Evolutionary conservation across 2,113 vertebrate species (phyloP).

Genomic region (Rhineura floridana): DNA sequence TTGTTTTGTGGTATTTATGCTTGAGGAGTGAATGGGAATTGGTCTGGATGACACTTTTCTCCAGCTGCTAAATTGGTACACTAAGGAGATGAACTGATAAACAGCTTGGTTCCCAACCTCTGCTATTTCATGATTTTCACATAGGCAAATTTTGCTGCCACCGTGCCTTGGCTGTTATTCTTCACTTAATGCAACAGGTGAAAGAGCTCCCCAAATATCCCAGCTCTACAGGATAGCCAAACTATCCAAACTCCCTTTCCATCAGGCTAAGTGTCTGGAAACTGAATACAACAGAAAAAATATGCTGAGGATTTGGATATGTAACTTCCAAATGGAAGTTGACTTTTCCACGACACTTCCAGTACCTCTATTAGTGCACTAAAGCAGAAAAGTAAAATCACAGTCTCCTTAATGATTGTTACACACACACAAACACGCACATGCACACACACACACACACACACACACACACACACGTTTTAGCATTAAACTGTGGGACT

Average conservation of each 20-base stretch:
- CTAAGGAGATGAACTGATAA: constrained; percentile 19
- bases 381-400: not conserved
- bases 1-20: constrained; percentile 28
- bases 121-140: constrained; percentile 20
- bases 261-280: not conserved
- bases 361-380: not conserved
- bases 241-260: not conserved
- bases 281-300: not conserved
- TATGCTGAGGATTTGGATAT: not conserved
- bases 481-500: not conserved
- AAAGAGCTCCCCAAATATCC: constrained; percentile 1
- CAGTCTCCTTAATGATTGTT: not conserved
- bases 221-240: not conserved
- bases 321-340: not conserved
- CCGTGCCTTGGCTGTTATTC: rapidly evolving
- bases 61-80: constrained; percentile 5
- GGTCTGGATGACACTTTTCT: not conserved
- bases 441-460: not conserved
- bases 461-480: not conserved
- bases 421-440: not conserved
- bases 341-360: not conserved
- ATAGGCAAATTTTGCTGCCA: constrained; percentile 4
- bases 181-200: not conserved
- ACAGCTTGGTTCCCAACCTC: constrained; percentile 18
- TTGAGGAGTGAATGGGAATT: constrained; percentile 23